phyloP scores from a whole-genome alignment of 1,140 invertebrate genomes.

The Varroa destructor region DNA sequence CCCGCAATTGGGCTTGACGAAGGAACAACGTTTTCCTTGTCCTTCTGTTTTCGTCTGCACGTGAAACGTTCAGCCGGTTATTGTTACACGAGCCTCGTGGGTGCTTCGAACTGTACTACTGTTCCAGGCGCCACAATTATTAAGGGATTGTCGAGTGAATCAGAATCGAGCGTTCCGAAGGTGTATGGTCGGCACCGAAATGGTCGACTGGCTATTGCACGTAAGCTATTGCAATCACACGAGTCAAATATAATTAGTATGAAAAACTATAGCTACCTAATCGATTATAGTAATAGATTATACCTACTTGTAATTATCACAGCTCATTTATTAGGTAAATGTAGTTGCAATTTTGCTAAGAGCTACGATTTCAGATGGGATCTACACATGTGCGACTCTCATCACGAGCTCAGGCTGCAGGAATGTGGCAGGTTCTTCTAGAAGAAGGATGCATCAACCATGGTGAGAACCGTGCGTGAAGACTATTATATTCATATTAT shows the following conservation, averaged over 20 bases:
- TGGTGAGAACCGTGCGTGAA: constrained; percentile 45
- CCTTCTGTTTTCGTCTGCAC: background rate
- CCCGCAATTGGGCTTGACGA: too few species aligned
- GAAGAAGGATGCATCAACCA: constrained; percentile 65
- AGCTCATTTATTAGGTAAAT: too few species aligned
- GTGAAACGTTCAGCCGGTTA: constrained; percentile 44
- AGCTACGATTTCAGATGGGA: constrained; percentile 35
- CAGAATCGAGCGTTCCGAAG: constrained; percentile 39
- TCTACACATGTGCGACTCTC: constrained; percentile 41
- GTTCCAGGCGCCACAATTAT: constrained; percentile 49
- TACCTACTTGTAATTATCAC: too few species aligned
- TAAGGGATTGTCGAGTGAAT: constrained; percentile 44
- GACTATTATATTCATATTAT: background rate
- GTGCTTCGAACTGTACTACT: constrained; percentile 55
- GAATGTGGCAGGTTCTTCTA: constrained; percentile 69
- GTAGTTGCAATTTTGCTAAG: background rate
- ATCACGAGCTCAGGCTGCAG: constrained; percentile 57
- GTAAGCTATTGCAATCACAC: background rate
- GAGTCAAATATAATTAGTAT: background rate
- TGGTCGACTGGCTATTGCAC: constrained; percentile 61
- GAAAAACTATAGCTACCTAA: too few species aligned
- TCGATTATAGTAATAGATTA: too few species aligned
- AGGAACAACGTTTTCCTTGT: too few species aligned
- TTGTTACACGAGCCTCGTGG: constrained; percentile 53
- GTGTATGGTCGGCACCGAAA: constrained; percentile 51